These are phyloP conservation scores for Trisateles emortualis DNA, from an alignment of 2,888 invertebrate genomes.

Conservation along the genomic window DNA sequence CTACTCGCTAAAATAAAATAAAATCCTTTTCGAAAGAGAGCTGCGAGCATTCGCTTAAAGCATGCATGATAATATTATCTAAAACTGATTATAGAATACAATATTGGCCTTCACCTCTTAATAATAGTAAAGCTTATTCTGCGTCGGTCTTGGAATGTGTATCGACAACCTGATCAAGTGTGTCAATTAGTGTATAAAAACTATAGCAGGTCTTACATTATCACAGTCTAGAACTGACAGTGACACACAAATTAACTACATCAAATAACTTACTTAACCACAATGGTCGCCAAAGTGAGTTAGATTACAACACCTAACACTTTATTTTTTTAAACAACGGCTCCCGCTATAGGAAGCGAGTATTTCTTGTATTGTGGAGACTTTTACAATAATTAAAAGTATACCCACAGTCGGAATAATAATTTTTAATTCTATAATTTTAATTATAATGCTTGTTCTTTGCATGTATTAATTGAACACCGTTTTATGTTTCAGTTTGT, in stretches of 20 bases:
- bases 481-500: conserved; percentile 56
- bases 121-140: conserved; percentile 16
- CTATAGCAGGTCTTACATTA: conserved; percentile 3
- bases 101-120: conserved; percentile 45
- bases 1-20: no score
- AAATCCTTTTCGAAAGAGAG: no score
- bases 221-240: conserved; percentile 7
- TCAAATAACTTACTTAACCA: conserved; percentile 11
- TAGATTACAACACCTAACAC: no score
- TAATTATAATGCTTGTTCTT: background rate
- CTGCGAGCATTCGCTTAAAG: no score
- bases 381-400: no score
- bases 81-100: no score
- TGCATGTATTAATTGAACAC: background rate
- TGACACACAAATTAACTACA: conserved; percentile 1
- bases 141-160: conserved; percentile 22
- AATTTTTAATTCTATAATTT: no score
- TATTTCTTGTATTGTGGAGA: no score
- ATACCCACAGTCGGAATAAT: no score
- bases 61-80: no score
- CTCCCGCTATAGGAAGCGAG: no score
- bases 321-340: no score
- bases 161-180: conserved; percentile 18
- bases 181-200: conserved; percentile 18
- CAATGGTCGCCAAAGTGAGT: conserved; percentile 24